Conservation (phyloP, 1,140 invertebrate species). For the Orius insidiosus region DNA sequence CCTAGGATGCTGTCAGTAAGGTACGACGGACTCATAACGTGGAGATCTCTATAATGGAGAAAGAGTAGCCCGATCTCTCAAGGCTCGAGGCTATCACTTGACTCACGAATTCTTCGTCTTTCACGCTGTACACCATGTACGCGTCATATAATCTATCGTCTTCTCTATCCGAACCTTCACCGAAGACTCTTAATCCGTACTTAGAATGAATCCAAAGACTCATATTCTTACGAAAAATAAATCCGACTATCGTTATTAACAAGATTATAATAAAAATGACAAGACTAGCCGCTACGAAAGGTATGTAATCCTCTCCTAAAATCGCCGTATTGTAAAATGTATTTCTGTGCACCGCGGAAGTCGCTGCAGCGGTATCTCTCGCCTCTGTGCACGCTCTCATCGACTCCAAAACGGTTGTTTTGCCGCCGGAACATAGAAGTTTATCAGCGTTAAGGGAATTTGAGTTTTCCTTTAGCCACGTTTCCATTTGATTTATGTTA, state of each 20-base stretch:
- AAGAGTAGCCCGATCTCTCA: constrained; percentile 55
- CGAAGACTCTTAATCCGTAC: constrained; percentile 53
- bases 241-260: constrained; percentile 45
- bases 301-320: constrained; percentile 44
- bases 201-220: constrained; percentile 53
- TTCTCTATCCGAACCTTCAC: constrained; percentile 35
- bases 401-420: constrained; percentile 36
- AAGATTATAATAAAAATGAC: constrained; percentile 53
- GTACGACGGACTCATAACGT: constrained; percentile 39
- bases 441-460: constrained; percentile 34
- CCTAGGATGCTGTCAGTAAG: constrained; percentile 57
- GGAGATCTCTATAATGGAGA: constrained; percentile 55
- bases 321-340: constrained; percentile 34
- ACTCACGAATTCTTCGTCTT: constrained; percentile 64
- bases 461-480: constrained; percentile 42
- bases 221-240: constrained; percentile 57
- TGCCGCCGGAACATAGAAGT: constrained; percentile 35
- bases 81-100: constrained; percentile 59
- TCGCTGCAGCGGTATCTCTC: constrained; percentile 38
- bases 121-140: constrained; percentile 70
- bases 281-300: constrained; percentile 50
- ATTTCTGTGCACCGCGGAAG: constrained; percentile 39
- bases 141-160: constrained; percentile 65
- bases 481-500: constrained; percentile 40
- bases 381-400: constrained; percentile 41